phyloP scores from a whole-genome alignment of 2,113 vertebrate genomes.

The Alectura lathami region DNA sequence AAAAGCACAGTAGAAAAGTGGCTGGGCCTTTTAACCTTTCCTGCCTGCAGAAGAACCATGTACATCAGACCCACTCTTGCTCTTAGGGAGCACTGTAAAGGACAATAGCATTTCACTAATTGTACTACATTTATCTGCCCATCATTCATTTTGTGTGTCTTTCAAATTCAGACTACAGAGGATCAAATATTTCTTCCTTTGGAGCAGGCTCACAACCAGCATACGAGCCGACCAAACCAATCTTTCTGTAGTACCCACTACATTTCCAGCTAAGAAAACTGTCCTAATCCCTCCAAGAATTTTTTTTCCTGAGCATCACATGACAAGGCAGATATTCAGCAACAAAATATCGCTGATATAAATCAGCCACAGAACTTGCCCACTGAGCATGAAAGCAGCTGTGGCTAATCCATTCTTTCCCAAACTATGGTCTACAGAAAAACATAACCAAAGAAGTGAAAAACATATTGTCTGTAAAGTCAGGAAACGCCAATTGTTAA shows the following conservation, averaged over 20 bases:
- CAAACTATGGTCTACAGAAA: neutral
- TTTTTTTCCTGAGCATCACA: neutral
- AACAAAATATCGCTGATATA: neutral
- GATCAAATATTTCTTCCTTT: neutral
- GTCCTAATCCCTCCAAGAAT: neutral
- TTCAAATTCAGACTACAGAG: neutral
- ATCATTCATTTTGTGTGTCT: neutral
- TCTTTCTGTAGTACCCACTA: neutral
- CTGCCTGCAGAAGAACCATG: neutral
- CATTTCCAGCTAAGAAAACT: neutral
- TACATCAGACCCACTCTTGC: rapidly evolving
- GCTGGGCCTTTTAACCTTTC: neutral
- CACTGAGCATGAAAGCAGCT: neutral
- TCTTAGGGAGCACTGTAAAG: neutral
- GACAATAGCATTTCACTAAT: neutral
- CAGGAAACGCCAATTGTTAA: neutral
- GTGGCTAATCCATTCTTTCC: neutral
- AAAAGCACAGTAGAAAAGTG: neutral
- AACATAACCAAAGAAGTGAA: neutral
- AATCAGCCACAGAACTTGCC: neutral
- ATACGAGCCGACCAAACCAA: neutral
- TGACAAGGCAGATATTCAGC: neutral
- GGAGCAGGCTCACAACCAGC: neutral
- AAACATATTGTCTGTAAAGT: neutral
- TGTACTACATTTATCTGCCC: neutral